These are phyloP conservation scores for Brachyhypopomus gauderio DNA, from an alignment of 2,113 vertebrate genomes.

Conservation along the genomic window DNA sequence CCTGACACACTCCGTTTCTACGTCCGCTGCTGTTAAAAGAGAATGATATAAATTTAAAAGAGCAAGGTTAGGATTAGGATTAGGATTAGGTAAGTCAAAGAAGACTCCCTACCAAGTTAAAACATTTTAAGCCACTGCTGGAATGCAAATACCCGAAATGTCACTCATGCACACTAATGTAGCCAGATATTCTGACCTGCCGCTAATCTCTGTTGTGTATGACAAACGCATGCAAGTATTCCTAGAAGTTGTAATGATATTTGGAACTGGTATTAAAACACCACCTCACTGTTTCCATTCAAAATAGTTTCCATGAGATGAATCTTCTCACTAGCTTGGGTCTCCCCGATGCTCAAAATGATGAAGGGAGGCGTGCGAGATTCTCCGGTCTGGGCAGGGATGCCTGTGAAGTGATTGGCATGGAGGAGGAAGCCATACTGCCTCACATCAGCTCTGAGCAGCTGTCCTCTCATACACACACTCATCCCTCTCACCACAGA, in stretches of 20 bases:
- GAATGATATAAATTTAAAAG: not conserved
- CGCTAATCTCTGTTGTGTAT: not conserved
- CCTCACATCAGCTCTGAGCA: not conserved
- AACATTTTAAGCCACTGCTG: not conserved
- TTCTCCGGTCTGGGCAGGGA: not conserved
- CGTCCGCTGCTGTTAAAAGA: not conserved
- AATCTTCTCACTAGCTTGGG: not conserved
- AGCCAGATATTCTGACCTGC: no score
- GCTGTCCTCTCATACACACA: not conserved
- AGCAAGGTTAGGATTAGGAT: constrained; percentile 18
- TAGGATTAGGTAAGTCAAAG: no score
- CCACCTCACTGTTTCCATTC: not conserved
- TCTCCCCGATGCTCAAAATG: not conserved
- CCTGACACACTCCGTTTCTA: not conserved
- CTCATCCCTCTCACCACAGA: not conserved
- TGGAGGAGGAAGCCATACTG: not conserved
- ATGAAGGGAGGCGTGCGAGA: not conserved
- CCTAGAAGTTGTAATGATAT: not conserved
- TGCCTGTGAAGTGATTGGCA: not conserved
- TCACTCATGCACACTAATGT: not conserved
- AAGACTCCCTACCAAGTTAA: not conserved
- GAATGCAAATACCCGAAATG: not conserved
- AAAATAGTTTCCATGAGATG: not conserved
- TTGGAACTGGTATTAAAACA: not conserved
- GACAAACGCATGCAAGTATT: not conserved